phyloP scores from a whole-genome alignment of 1,140 invertebrate genomes.

The Bombus huntii region DNA sequence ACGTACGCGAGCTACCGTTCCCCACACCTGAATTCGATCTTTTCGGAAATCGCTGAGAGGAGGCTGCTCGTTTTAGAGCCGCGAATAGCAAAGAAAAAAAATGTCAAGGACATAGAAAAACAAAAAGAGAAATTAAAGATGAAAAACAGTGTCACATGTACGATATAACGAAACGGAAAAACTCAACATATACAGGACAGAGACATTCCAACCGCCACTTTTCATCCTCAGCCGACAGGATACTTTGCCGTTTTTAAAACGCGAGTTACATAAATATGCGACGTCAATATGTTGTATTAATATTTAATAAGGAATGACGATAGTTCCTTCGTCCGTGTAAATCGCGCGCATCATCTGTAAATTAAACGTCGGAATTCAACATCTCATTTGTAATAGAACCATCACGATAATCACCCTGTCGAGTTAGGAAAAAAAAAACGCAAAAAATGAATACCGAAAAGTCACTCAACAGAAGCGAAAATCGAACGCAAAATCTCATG shows the following conservation, averaged over 20 bases:
- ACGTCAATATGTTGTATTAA: conserved; percentile 52
- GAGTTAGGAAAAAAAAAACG: conserved; percentile 59
- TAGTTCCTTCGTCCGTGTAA: conserved; percentile 81
- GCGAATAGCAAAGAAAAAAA: neutral
- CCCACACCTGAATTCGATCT: conserved; percentile 2
- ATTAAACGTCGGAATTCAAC: conserved; percentile 70
- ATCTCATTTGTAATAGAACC: conserved; percentile 75
- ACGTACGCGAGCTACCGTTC: neutral
- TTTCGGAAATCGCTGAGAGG: conserved; percentile 65
- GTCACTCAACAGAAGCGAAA: conserved; percentile 71
- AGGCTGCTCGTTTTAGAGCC: conserved; percentile 50
- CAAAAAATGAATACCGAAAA: conserved; percentile 61
- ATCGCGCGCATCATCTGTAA: conserved; percentile 80
- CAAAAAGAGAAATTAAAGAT: conserved; percentile 36
- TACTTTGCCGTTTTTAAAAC: conserved; percentile 45
- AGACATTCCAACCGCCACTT: conserved; percentile 79
- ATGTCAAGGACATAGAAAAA: conserved; percentile 7
- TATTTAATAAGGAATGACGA: conserved; percentile 61
- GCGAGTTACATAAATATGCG: conserved; percentile 60
- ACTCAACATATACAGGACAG: conserved; percentile 67
- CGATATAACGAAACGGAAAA: conserved; percentile 45
- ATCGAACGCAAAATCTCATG: conserved; percentile 76
- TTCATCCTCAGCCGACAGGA: conserved; percentile 60
- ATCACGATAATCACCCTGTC: conserved; percentile 64
- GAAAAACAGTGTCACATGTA: conserved; percentile 35